A percentile compares a stretch with the other conserved stretches of the same genome.
phyloP scores from a whole-genome alignment of 2,797 vertebrate genomes.

The Gorsachius magnificus region DNA sequence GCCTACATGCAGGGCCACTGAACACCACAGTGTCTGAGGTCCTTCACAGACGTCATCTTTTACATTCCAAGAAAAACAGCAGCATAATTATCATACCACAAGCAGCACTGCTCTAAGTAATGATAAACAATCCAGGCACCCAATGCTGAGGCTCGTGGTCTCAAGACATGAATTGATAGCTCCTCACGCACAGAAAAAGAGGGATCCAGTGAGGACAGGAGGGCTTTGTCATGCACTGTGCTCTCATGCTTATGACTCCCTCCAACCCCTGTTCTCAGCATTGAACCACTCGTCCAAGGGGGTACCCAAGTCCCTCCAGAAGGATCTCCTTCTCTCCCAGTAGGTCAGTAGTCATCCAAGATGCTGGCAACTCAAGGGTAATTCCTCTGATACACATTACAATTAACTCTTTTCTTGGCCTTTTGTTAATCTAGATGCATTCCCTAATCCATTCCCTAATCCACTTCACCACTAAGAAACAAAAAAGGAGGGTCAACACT shows the following conservation, averaged over 20 bases:
- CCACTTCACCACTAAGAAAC: neutral
- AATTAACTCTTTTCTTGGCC: neutral
- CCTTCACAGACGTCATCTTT: neutral
- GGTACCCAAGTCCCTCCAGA: neutral
- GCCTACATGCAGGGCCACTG: neutral
- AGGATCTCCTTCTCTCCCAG: neutral
- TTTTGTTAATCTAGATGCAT: neutral
- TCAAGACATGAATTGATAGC: neutral
- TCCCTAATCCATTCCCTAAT: neutral
- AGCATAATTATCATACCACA: neutral
- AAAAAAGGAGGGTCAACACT: neutral
- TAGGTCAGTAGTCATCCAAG: neutral
- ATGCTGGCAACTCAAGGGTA: neutral
- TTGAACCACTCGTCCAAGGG: neutral
- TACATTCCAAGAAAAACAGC: neutral
- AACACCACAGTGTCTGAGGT: neutral
- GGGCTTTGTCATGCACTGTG: neutral
- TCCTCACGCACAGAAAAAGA: neutral
- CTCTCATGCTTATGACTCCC: neutral
- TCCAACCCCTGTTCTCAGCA: neutral
- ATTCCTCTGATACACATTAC: neutral
- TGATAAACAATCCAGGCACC: neutral
- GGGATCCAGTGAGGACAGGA: neutral
- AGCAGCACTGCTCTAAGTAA: neutral
- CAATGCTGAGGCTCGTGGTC: neutral